Base-by-base conservation (phyloP, 2,888 invertebrate species). In the Hedychridium roseum region DNA sequence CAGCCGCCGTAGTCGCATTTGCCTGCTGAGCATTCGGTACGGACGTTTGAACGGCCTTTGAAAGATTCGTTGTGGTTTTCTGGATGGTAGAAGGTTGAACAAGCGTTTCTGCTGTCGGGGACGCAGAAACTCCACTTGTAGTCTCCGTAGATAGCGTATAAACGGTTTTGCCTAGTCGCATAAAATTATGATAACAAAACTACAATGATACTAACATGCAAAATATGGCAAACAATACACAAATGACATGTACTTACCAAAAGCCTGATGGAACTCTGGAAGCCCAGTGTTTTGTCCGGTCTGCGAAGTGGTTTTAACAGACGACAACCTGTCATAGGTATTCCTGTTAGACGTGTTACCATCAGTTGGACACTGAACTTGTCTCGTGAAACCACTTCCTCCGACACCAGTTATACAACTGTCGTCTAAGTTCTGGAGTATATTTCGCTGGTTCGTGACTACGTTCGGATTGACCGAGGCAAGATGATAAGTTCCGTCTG, bases 221-320 rank as follows among this genome's bases (percentile, higher is more conserved):
- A n/a, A n/a, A n/a, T n/a, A n/a, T n/a, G n/a, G n/a, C n/a, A n/a
- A n/a, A n/a, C n/a, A n/a, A n/a, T n/a, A n/a, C n/a, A n/a, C n/a
- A n/a, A n/a, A n/a, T n/a, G n/a, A n/a, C n/a, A n/a, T n/a, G n/a
- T n/a, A n/a, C n/a, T n/a, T 89, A 1, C 90, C 89, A 73, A 90
- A 90, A 0, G 88, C 90, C 78, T 90, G 90, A 70, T 89, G 89
- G 71, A 90, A 90, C 76, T 90, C 90, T 2, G 90, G 90, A 49
- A 90, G 79, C 42, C 83, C 76, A 0, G 78, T 50, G 38, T 75
- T 78, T 16, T 71, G 75, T 0, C 58, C 58, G 1, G 67, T 41
- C 4, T 66, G 68, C 2, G 66, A 23, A n/a, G 60, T 51, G 2
- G 42, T 44, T 5, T 68, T 75, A 5, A 66, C 54, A 1, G 61